A percentile compares a stretch with the other conserved stretches of the same genome.
Conservation (phyloP, 2,888 invertebrate genomes). For the Epinotia bilunana region DNA sequence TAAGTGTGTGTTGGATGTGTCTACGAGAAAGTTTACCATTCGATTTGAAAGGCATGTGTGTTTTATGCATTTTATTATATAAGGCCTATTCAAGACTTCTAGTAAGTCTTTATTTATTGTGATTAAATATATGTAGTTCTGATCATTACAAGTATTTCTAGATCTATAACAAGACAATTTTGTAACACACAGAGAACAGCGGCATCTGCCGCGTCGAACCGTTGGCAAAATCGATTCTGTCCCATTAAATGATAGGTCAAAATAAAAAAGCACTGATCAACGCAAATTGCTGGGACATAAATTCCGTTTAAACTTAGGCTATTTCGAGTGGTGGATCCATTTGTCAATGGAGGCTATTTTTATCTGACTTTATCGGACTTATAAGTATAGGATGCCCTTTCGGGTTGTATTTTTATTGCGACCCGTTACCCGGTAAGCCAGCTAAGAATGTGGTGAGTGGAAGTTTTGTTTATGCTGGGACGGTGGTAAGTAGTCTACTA, state of each 20-base stretch:
- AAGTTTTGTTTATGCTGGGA: neutral
- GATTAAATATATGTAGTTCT: too few species aligned
- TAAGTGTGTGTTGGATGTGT: too few species aligned
- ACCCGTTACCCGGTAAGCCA: neutral
- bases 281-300: slow-evolving; percentile 23
- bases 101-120: too few species aligned
- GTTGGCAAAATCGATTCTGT: slow-evolving; percentile 10
- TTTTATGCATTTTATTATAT: too few species aligned
- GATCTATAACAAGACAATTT: neutral
- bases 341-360: slow-evolving; percentile 27
- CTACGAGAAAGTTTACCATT: too few species aligned
- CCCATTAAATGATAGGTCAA: slow-evolving; percentile 21
- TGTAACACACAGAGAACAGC: neutral
- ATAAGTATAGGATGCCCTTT: neutral
- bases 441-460: neutral
- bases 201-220: neutral
- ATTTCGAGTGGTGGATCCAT: slow-evolving; percentile 22
- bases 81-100: too few species aligned
- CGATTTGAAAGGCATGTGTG: too few species aligned
- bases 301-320: slow-evolving; percentile 35
- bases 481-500: too few species aligned
- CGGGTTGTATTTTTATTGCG: neutral
- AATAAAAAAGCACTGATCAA: slow-evolving; percentile 21
- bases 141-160: too few species aligned
- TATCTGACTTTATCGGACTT: neutral